phyloP scores from a whole-genome alignment of 1,140 invertebrate genomes.

The Achroia grisella region DNA sequence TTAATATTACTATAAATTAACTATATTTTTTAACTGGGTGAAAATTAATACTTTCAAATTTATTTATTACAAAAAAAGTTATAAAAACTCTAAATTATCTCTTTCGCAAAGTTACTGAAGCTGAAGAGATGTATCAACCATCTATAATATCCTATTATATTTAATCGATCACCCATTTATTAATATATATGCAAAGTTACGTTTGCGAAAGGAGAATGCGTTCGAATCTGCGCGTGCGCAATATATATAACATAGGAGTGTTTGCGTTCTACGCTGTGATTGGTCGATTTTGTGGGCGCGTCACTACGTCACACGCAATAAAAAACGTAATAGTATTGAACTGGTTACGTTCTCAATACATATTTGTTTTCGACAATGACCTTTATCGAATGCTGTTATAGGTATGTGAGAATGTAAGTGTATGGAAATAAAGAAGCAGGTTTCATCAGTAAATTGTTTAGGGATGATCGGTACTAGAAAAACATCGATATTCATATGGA shows the following conservation, averaged over 20 bases:
- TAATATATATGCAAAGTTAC: constrained; percentile 24
- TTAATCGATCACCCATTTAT: constrained; percentile 68
- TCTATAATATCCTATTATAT: constrained; percentile 49
- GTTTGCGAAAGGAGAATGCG: constrained; percentile 32
- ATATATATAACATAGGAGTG: constrained; percentile 44
- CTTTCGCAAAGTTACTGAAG: constrained; percentile 53
- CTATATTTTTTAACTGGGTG: not conserved
- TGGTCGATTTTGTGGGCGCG: constrained; percentile 49
- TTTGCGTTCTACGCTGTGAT: constrained; percentile 32
- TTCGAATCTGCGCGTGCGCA: constrained; percentile 25
- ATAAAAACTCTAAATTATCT: constrained; percentile 39
- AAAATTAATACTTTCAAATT: constrained; percentile 23
- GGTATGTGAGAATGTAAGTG: not conserved
- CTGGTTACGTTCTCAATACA: constrained; percentile 1
- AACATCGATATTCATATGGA: too few relatives aligned
- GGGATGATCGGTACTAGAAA: too few relatives aligned
- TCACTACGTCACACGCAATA: constrained; percentile 25
- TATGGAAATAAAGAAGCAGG: constrained; percentile 5
- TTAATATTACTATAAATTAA: not conserved
- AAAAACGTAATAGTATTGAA: constrained; percentile 6
- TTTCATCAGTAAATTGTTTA: constrained; percentile 14
- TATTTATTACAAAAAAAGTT: constrained; percentile 5
- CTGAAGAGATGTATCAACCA: constrained; percentile 62
- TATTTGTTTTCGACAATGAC: constrained; percentile 6
- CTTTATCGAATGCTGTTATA: constrained; percentile 4